A percentile compares a stretch with the other conserved stretches of the same genome.
These are phyloP conservation scores for Contarinia nasturtii DNA, from an alignment of 1,140 invertebrate species.

Conservation along the genomic window DNA sequence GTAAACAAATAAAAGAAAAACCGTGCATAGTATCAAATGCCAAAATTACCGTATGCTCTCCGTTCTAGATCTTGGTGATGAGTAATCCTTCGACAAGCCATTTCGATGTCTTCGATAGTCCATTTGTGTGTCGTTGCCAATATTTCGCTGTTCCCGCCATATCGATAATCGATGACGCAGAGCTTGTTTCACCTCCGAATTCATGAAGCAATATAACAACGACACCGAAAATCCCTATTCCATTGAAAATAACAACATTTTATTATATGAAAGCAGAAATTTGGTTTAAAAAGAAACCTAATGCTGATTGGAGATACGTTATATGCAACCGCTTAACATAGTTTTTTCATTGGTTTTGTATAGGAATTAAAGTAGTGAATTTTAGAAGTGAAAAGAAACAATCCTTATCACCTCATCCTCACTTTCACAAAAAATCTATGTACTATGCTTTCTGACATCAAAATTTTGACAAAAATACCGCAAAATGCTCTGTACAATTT, in stretches of 20 bases:
- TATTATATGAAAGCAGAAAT: neutral
- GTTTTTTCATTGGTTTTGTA: neutral
- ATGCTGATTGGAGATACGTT: no score
- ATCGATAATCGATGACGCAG: constrained; percentile 58
- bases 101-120: constrained; percentile 19
- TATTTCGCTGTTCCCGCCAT: constrained; percentile 48
- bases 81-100: constrained; percentile 44
- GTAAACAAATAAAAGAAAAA: no score
- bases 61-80: constrained; percentile 49
- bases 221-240: constrained; percentile 57
- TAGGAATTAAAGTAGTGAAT: neutral
- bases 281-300: neutral
- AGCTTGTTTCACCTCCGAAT: constrained; percentile 75
- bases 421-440: no score
- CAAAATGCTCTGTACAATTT: no score
- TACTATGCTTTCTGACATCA: no score
- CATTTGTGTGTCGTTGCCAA: constrained; percentile 28
- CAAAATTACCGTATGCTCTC: constrained; percentile 56
- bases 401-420: neutral
- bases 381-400: neutral
- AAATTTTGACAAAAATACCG: no score
- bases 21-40: no score
- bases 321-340: neutral
- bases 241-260: neutral
- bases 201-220: constrained; percentile 80